These are phyloP conservation scores for Drosophila hawaiiensis DNA, from an alignment of 2,888 invertebrate species.

Conservation along the genomic window DNA sequence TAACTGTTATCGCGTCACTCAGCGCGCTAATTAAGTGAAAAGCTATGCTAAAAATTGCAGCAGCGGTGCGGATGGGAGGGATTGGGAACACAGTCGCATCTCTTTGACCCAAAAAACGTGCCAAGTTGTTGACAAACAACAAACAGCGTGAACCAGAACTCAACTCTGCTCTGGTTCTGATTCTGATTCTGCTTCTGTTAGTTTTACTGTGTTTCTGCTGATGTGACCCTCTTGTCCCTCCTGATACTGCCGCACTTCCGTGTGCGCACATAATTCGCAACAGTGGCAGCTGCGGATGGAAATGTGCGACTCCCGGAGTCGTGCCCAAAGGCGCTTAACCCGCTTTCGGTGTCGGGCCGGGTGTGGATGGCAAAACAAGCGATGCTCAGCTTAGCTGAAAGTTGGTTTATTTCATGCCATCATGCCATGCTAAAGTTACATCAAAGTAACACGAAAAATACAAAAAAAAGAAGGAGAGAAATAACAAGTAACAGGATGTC, in stretches of 20 bases:
- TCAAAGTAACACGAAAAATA: slow-evolving; percentile 33
- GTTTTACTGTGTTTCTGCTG: slow-evolving; percentile 9
- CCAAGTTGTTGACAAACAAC: slow-evolving; percentile 79
- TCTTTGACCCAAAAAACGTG: slow-evolving; percentile 69
- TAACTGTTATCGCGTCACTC: slow-evolving; percentile 75
- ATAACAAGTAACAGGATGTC: slow-evolving; percentile 60
- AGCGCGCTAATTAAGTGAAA: slow-evolving; percentile 79
- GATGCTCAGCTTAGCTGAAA: slow-evolving; percentile 53
- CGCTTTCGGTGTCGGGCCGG: slow-evolving; percentile 56
- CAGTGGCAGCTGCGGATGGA: slow-evolving; percentile 60
- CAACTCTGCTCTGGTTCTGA: slow-evolving; percentile 24
- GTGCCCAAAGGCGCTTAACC: slow-evolving; percentile 77
- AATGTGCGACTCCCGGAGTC: slow-evolving; percentile 61
- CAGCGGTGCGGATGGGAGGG: background rate
- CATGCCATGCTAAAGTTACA: slow-evolving; percentile 49
- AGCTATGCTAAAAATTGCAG: slow-evolving; percentile 72
- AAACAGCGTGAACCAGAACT: slow-evolving; percentile 53
- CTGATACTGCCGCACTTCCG: slow-evolving; percentile 44
- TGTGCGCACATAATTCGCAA: slow-evolving; percentile 73
- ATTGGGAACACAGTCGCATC: slow-evolving; percentile 34
- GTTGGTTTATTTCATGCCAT: slow-evolving; percentile 51
- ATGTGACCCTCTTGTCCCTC: background rate
- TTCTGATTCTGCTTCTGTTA: slow-evolving; percentile 18
- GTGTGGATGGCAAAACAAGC: slow-evolving; percentile 61
- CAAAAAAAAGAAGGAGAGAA: slow-evolving; percentile 6